Percentiles rank a stretch among this genome's conserved stretches.
Conservation (phyloP, 2,797 vertebrate genomes). For the Pseudocheirus occidentalis region DNA sequence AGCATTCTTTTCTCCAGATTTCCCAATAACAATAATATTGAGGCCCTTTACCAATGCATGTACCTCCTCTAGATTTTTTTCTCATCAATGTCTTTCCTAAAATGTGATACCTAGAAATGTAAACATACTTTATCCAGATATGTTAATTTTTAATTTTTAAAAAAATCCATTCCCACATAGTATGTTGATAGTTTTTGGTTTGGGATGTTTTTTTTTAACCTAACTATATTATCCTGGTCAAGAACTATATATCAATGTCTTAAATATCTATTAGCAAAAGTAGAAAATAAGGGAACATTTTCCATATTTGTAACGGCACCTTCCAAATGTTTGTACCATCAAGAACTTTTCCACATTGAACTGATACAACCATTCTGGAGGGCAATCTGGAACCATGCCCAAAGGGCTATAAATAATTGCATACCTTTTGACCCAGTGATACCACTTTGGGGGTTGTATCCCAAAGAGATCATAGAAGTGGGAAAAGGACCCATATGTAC, state of each 20-base stretch:
- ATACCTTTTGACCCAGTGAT: too few relatives aligned
- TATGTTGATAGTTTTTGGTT: not conserved
- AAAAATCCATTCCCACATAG: not conserved
- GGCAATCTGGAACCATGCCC: too few relatives aligned
- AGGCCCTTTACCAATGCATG: not conserved
- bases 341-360: slow-evolving; percentile 61
- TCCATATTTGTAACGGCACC: slow-evolving; percentile 31
- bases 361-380: too few relatives aligned
- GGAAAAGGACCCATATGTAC: too few relatives aligned
- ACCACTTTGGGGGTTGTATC: too few relatives aligned
- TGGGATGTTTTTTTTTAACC: not conserved
- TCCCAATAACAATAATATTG: not conserved
- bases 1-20: not conserved
- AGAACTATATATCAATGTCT: not conserved
- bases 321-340: slow-evolving; percentile 54
- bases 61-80: not conserved
- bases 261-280: not conserved
- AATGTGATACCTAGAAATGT: not conserved
- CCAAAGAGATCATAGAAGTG: too few relatives aligned
- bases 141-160: not conserved
- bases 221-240: not conserved
- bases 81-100: not conserved
- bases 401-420: too few relatives aligned
- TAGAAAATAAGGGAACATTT: not conserved
- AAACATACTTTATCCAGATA: not conserved